Base-by-base conservation (phyloP, 2,888 invertebrate genomes). In the Lottia gigantea region DNA sequence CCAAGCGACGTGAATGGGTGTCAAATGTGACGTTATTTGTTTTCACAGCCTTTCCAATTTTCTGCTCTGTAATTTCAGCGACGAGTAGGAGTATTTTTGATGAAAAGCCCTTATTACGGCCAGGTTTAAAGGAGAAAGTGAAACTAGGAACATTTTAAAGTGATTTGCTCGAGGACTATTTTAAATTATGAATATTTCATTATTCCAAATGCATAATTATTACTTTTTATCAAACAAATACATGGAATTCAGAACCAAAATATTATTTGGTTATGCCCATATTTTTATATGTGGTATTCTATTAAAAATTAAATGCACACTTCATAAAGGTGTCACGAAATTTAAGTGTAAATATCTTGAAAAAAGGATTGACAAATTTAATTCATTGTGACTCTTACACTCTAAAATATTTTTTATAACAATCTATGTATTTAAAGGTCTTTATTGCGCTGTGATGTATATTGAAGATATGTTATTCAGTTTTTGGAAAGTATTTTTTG, bases 21-120 rank as follows among this genome's bases (percentile, higher is more conserved):
- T 55, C 55, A 55, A 55, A 19, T 55, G 23, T 55, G 55, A 55
- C 55, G 55, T 55, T 55, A 55, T 55, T 55, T 55, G 55, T 55
- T 23, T 55, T 55, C 19, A 14, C 55, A 23, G 19, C 55, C 23
- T 23, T 55, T 23, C 23, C 55, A 55, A 55, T 55, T 55, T 55
- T 23, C 19, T 55, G 55, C 55, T 55, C 23, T 23, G 19, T 55
- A 55, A 55, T 23, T 55, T 40, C 40, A 40, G 40, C 40, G 40
- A 40, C 40, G 40, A 40, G 40, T 40, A 40, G 40, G 1, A 40
- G 40, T 40, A 40, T 40, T 40, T 3, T 40, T 40, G 40, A 40
- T 40, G 40, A 40, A 40, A 8, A 40, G 40, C 40, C 11, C 40
- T 40, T 40, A 40, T 40, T 40, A 4, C 40, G 40, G 7, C 40